Base-by-base conservation (phyloP, 2,888 invertebrate genomes). In the Altica lythri region DNA sequence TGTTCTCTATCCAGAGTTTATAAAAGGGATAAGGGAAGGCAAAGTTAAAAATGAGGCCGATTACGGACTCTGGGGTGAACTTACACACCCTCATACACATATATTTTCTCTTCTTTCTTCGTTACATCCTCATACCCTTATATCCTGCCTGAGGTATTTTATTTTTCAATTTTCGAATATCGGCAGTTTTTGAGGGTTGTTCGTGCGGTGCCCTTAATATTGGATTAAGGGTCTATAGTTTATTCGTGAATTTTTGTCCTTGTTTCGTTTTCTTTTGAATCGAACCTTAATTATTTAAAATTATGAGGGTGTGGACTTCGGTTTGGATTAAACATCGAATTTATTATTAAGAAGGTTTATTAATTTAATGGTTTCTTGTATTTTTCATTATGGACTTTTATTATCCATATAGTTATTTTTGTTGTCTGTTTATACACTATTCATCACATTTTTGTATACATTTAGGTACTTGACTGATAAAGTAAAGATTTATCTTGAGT, bases 11-110 rank as follows among this genome's bases (percentile, higher is more conserved):
- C 60, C 57, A 40, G 47, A 60, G 61, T 67, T 64, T 64, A 65
- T 67, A 67, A 67, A 63, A 50, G 52, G 66, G 64, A 65, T 67
- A 63, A 64, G 63, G 52, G 59, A 51, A 43, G 58, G 59, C 58
- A 49, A 58, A 62, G 68, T 70, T 70, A 70, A 69, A 70, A 70
- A 70, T 70, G 69, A 66, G 66, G 48, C 62, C 68, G 68, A 70
- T 70, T 70, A 68, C 62, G 54, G 64, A 62, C 68, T 68, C 66
- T 48, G 47, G 68, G 68, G 69, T 65, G 54, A 68, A 66, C 63
- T 68, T 68, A 67, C 60, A 60, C 55, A 58, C 60, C 59, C 62
- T 49, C 62, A 59, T 60, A 57, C 59, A 64, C 64, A 64, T 64
- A 67, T 64, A 67, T 66, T 62, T 63, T 59, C 57, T 37, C 55